Evolutionary conservation across 2,888 invertebrate genomes (phyloP), one percentile per base, ranked within the genome.

Genomic region (Tromatobia lineatoria): DNA sequence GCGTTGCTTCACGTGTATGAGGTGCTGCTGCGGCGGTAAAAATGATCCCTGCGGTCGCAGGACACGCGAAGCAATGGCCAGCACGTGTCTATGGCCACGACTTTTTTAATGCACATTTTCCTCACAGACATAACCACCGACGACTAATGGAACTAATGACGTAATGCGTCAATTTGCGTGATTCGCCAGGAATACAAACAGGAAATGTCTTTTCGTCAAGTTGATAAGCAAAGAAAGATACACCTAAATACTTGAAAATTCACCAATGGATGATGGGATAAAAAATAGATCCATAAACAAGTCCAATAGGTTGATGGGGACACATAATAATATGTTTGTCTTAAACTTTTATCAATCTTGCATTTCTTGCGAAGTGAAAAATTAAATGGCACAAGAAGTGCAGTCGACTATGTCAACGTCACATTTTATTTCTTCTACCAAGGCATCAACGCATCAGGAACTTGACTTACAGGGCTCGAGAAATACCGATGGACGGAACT

Each of bases 401-500:
- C 7, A 38, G 38, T 2, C 10, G 38, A 61, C 15, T n/a, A 18
- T n/a, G 61, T 38, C 18, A 34, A 61, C 38, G n/a, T 25, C 38
- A 38, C 38, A 47, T 25, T 67, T 25, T 64, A 34, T 67, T 10
- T 11, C 11, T 6, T 45, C n/a, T 7, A 18, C 45, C 10, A 42
- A 3, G 45, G 52, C 42, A 23, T 57, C 47, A 34, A 61, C 57
- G 7, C 25, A 38, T 47, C 18, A 38, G 38, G 66, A 23, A 25
- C 13, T 4, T 38, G 10, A 10, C 34, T 34, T 52, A 29, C 45
- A 66, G 66, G 38, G 34, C 38, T 71, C 45, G 71, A 66, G 73
- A 23, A 76, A 54, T 18, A 38, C n/a, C 6, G 42, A 61, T 54
- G 42, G 61, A 13, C 64, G 57, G 20, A 11, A 64, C 79, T 83